phyloP scores from a whole-genome alignment of 1,140 invertebrate species.

The Lordiphosa clarofinis region DNA sequence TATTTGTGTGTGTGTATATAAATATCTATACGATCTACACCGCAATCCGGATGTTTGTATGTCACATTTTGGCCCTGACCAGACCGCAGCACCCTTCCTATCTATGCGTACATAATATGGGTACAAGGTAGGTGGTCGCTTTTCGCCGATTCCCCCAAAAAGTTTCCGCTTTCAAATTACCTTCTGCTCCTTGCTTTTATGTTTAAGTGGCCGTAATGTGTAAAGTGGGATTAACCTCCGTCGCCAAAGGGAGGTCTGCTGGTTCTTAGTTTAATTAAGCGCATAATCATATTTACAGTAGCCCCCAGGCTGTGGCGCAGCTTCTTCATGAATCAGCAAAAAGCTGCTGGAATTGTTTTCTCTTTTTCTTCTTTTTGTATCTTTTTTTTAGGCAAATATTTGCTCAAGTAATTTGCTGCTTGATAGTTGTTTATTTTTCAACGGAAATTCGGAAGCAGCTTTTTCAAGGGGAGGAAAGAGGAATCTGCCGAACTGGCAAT shows the following conservation, averaged over 20 bases:
- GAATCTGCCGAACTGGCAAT: slow-evolving; percentile 1
- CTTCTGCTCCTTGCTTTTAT: slow-evolving; percentile 13
- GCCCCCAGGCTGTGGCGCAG: too few species aligned
- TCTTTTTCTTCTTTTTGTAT: slow-evolving; percentile 4
- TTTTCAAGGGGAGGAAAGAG: background rate
- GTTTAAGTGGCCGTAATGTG: slow-evolving; percentile 46
- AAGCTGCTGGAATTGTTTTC: slow-evolving; percentile 8
- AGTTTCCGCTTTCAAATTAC: slow-evolving; percentile 10
- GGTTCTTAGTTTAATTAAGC: slow-evolving; percentile 52
- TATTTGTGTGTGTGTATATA: background rate
- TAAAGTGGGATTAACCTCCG: slow-evolving; percentile 45
- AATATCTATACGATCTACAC: slow-evolving; percentile 57
- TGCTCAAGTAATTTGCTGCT: slow-evolving; percentile 35
- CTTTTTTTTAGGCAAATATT: slow-evolving; percentile 40
- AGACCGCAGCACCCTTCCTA: slow-evolving; percentile 36
- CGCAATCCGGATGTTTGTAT: slow-evolving; percentile 59
- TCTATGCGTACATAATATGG: slow-evolving; percentile 17
- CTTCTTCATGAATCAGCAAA: slow-evolving; percentile 36
- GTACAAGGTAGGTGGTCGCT: slow-evolving; percentile 69
- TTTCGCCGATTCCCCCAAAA: slow-evolving; percentile 29
- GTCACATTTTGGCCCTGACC: slow-evolving; percentile 24
- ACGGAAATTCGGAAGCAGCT: slow-evolving; percentile 33
- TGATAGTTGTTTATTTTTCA: slow-evolving; percentile 31
- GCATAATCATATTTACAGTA: slow-evolving; percentile 60
- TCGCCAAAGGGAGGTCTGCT: slow-evolving; percentile 1